A percentile compares a stretch with the other conserved stretches of the same genome.
These are phyloP conservation scores for Hypomecis atomaria DNA, from an alignment of 2,888 invertebrate species.

Conservation along the genomic window DNA sequence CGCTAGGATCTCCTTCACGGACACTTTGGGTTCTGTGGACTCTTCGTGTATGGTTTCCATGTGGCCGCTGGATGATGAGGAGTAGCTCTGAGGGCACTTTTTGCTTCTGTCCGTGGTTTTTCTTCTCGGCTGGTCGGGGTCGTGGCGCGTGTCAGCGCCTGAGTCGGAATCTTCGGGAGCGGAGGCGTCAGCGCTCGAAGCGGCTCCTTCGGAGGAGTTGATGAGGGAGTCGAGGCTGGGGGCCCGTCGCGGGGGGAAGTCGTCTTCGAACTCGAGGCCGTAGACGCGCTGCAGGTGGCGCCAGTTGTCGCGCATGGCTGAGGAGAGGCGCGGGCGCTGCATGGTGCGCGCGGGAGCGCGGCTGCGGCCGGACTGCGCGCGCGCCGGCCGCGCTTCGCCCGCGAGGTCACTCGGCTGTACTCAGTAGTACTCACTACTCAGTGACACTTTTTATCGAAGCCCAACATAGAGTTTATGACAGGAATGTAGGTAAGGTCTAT, in stretches of 20 bases:
- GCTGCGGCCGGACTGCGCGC: slow-evolving; percentile 65
- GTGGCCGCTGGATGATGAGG: slow-evolving; percentile 85
- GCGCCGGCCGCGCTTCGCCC: slow-evolving; percentile 44
- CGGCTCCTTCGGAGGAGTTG: slow-evolving; percentile 87
- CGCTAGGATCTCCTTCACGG: slow-evolving; percentile 92
- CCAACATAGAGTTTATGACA: slow-evolving; percentile 31
- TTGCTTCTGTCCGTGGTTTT: slow-evolving; percentile 62
- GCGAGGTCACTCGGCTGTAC: slow-evolving; percentile 25
- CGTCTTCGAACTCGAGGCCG: slow-evolving; percentile 74
- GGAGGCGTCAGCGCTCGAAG: slow-evolving; percentile 85
- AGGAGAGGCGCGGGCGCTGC: slow-evolving; percentile 81
- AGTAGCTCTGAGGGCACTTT: slow-evolving; percentile 79
- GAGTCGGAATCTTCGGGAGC: slow-evolving; percentile 87
- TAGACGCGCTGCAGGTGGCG: slow-evolving; percentile 79
- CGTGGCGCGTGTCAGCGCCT: slow-evolving; percentile 86
- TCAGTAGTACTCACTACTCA: slow-evolving; percentile 20
- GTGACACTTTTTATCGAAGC: slow-evolving; percentile 36
- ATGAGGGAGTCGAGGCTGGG: slow-evolving; percentile 88
- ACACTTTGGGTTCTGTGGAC: slow-evolving; percentile 90
- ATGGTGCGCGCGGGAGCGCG: slow-evolving; percentile 81
- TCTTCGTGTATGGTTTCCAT: slow-evolving; percentile 95
- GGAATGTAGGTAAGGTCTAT: slow-evolving; percentile 30
- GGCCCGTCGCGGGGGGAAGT: slow-evolving; percentile 71
- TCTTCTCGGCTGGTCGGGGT: slow-evolving; percentile 66
- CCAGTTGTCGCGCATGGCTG: slow-evolving; percentile 85